Evolutionary conservation across 2,113 vertebrate genomes (phyloP), one percentile per base, ranked within the genome.

Genomic region (Lycocorax pyrrhopterus): DNA sequence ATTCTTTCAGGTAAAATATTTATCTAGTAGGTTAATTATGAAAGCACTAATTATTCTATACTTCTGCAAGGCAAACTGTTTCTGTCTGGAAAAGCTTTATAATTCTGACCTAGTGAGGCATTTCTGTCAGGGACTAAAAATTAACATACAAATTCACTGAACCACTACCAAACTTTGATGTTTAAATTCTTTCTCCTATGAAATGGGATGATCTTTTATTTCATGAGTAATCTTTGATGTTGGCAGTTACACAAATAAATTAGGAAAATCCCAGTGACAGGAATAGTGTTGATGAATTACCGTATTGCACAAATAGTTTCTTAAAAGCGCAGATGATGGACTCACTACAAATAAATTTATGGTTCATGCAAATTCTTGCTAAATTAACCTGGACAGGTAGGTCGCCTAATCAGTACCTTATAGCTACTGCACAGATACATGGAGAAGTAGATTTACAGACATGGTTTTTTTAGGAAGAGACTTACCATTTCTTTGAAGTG

Each of bases 151-250:
- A 51, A 90, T 90, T 87, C 92, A 87, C 46, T 44, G 55, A 95
- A 94, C 33, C 71, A 44, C 55, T 44, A 56, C 29, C 3, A 12
- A 94, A 96, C 89, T 96, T 89, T 94, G 87, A 95, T 91, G 89
- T 90, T 94, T 90, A 90, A 95, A 91, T 93, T 95, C 63, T 80
- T 90, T 83, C 46, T 89, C 67, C 67, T 77, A 71, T 85, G 78
- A 91, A 94, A 91, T 90, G 8, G 55, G 63, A 83, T 83, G 78
- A 93, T 93, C 63, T 89, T 94, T 82, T 94, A 87, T 94, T 96
- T 91, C 37, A 69, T 43, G 21, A 87, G 32, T 71, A 93, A 96
- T 95, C 84, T 96, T 95, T 96, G 84, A 88, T 93, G 82, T 86
- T 90, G 67, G 51, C 55, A 90, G 84, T 71, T 96, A 44, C 59